Evolutionary conservation across 2,888 invertebrate genomes (phyloP).

Genomic region (Philereme vetulata): DNA sequence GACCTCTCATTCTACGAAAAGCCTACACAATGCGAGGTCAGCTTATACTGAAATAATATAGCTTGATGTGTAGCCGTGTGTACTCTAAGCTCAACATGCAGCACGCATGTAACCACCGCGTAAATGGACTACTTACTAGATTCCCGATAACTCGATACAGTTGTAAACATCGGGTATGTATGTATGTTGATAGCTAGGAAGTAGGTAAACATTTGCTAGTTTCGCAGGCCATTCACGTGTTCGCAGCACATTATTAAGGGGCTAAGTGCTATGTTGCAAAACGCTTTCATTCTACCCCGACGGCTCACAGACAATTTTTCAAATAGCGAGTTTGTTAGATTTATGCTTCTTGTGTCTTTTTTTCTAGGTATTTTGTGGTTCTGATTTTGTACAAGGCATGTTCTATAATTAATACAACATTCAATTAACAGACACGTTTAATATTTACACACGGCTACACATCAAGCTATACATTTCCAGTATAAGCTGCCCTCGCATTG

Average conservation of each 20-base stretch:
- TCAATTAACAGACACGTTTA: too few species aligned
- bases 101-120: not conserved
- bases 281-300: constrained; percentile 25
- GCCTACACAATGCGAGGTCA: too few species aligned
- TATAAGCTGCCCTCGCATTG: too few species aligned
- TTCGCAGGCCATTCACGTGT: constrained; percentile 37
- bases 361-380: not conserved
- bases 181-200: constrained; percentile 8
- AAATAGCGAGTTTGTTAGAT: constrained; percentile 10
- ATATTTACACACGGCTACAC: too few species aligned
- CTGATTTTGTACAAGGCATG: not conserved
- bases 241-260: constrained; percentile 31
- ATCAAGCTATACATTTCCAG: too few species aligned
- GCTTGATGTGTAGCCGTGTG: too few species aligned
- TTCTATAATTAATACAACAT: too few species aligned
- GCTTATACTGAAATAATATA: too few species aligned
- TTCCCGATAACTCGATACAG: constrained; percentile 7
- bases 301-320: constrained; percentile 14
- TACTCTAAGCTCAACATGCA: too few species aligned
- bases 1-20: too few species aligned
- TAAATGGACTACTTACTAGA: constrained; percentile 7
- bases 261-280: constrained; percentile 24
- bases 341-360: constrained; percentile 9
- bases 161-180: constrained; percentile 7
- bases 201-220: constrained; percentile 36